Base-by-base conservation (phyloP, 2,888 invertebrate species). In the Octodonta nipae region DNA sequence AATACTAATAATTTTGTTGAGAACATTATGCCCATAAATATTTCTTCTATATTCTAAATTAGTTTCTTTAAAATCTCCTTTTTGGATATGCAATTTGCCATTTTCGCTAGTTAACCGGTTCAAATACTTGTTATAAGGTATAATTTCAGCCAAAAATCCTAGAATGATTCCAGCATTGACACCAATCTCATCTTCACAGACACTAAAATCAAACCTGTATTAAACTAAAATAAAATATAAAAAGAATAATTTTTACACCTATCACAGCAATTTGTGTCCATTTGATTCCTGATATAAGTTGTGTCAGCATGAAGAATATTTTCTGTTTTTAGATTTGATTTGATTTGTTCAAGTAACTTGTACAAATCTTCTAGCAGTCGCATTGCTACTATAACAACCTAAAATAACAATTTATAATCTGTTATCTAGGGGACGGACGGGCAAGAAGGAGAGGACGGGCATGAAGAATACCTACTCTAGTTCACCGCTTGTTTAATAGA, bases 131-230 rank as follows among this genome's bases (percentile, higher is more conserved):
- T 35, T 42, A 32, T 44, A 40, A 5, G 45, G 50, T 24, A 55
- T 31, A 12, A 53, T 36, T 38, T 45, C 45, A 10, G 50, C 40
- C 13, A 56, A 15, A 26, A 55, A 45, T 25, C 44, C 38, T 13
- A 57, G 16, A 12, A 47, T 34, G 39, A 52, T 48, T 22, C 53
- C 43, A 8, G 47, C 47, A 28, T 48, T 49, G 26, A 49, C 40
- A 3, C 54, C 58, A 25, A 54, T 41, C 47, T 56, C 51, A 27
- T 47, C 37, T n/a, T 22, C 22, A 32, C 22, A 10, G 13, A 25
- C 22, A 15, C 29, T 38, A 30, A 26, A 34, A 32, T 15, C 4
- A 32, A 10, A 28, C 28, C 11, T 22, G n/a, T 22, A 4, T 22
- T 3, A 22, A 22, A 22, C 2, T 10, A 22, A 22, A 22, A 11